Conservation (phyloP, 2,113 vertebrate genomes). For the Hyla sarda region DNA sequence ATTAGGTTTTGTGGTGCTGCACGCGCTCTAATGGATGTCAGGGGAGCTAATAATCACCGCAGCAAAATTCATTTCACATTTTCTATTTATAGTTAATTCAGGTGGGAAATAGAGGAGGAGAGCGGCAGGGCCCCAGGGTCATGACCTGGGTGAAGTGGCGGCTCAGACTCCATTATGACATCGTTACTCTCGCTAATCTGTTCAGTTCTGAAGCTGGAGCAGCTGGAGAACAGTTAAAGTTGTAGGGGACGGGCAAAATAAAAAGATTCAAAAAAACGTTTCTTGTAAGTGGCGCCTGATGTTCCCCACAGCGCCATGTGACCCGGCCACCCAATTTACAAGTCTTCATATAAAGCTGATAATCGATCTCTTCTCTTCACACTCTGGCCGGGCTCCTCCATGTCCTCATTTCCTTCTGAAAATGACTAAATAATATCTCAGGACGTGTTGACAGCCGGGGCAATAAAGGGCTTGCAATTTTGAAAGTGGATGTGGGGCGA, state of each 20-base stretch:
- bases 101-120: constrained; percentile 45
- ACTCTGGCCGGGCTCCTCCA: background rate
- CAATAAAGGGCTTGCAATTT: background rate
- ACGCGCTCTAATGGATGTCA: constrained; percentile 52
- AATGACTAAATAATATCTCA: constrained; percentile 14
- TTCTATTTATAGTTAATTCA: constrained; percentile 57
- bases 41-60: constrained; percentile 57
- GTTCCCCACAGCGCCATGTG: background rate
- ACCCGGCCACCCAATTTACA: background rate
- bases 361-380: background rate
- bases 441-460: background rate
- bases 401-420: background rate
- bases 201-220: background rate
- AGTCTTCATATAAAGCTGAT: background rate
- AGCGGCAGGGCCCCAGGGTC: constrained; percentile 35
- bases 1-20: constrained; percentile 52
- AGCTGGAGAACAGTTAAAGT: background rate
- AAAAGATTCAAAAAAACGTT: background rate
- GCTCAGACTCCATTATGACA: constrained; percentile 48
- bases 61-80: constrained; percentile 57
- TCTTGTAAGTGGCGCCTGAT: background rate
- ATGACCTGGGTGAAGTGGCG: constrained; percentile 41
- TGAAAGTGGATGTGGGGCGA: background rate
- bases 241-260: background rate
- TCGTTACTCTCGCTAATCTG: constrained; percentile 47